Percentiles rank a stretch among this genome's conserved stretches.
These are phyloP conservation scores for Cirrhinus mrigala DNA, from an alignment of 2,797 vertebrate species.

Conservation along the genomic window DNA sequence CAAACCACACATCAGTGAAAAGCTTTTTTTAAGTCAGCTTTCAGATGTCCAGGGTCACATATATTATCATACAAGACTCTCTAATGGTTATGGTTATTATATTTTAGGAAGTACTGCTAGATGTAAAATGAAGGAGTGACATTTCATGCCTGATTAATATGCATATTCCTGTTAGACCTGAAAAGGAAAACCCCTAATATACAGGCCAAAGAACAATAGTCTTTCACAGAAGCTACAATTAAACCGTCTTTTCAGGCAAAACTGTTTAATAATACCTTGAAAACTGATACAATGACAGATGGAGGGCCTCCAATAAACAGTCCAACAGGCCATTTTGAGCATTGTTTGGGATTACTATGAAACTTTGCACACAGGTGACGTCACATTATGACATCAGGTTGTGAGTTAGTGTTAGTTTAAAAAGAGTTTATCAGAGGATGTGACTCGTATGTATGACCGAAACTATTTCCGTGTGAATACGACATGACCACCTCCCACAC, in stretches of 20 bases:
- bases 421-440: neutral
- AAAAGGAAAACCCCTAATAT: neutral
- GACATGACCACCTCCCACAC: conserved; percentile 12
- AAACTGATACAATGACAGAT: neutral
- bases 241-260: conserved; percentile 7
- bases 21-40: too few species aligned
- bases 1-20: too few species aligned
- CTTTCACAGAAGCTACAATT: conserved; percentile 19
- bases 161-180: neutral
- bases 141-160: neutral
- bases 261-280: conserved; percentile 7
- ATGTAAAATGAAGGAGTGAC: neutral
- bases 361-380: neutral
- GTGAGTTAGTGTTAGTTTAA: neutral
- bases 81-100: too few species aligned
- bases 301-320: neutral
- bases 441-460: conserved; percentile 39
- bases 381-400: neutral
- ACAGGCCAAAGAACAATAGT: neutral
- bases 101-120: neutral
- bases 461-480: neutral
- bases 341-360: neutral
- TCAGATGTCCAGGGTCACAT: too few species aligned
- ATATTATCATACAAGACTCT: neutral
- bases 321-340: neutral